phyloP scores from a whole-genome alignment of 2,888 invertebrate genomes.

The Melanophora roralis region DNA sequence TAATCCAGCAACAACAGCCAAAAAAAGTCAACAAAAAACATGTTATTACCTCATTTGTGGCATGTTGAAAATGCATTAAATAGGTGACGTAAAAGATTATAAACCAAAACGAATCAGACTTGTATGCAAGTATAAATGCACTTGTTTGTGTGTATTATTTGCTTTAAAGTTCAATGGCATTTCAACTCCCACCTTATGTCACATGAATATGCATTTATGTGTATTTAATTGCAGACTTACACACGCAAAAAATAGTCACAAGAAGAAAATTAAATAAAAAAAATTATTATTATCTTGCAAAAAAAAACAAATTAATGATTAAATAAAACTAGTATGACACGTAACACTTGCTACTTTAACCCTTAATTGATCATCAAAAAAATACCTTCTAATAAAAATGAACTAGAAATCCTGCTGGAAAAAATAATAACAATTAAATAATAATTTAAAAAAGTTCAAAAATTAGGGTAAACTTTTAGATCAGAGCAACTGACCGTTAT shows the following conservation, averaged over 20 bases:
- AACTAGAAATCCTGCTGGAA: no score
- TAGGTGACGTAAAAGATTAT: conserved; percentile 34
- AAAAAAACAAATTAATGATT: not conserved
- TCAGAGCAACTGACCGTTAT: no score
- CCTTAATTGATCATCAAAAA: not conserved
- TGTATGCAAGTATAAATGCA: not conserved
- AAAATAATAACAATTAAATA: no score
- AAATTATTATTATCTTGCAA: not conserved
- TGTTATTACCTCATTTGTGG: conserved; percentile 57
- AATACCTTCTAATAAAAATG: no score
- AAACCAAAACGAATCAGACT: conserved; percentile 1
- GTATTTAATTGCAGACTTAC: not conserved
- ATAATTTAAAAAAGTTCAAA: no score
- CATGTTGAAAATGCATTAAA: conserved; percentile 47
- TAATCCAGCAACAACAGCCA: conserved; percentile 1
- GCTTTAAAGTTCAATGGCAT: conserved; percentile 58
- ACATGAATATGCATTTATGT: no score
- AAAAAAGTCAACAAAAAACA: conserved; percentile 7
- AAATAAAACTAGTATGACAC: conserved; percentile 2
- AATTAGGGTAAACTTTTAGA: no score
- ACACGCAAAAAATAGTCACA: not conserved
- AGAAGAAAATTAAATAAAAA: not conserved
- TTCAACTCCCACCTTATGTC: conserved; percentile 55
- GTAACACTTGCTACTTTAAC: conserved; percentile 49
- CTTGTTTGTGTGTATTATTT: not conserved